Conservation (phyloP, 2,797 vertebrate genomes). For the Anabacerthia variegaticeps region DNA sequence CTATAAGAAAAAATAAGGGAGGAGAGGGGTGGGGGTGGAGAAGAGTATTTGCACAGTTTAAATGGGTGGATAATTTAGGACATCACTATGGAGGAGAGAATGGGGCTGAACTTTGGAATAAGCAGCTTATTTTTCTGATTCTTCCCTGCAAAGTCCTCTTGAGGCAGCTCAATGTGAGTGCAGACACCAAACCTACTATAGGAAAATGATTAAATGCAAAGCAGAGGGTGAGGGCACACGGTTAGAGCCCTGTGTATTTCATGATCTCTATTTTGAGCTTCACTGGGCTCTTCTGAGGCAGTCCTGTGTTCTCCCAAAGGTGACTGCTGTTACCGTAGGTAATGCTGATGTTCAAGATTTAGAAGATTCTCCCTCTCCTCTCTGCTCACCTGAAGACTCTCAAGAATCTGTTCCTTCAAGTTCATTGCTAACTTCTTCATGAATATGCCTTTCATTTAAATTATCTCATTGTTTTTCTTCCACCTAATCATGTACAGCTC, state of each 20-base stretch:
- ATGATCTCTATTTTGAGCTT: neutral
- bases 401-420: neutral
- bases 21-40: fast-evolving
- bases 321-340: neutral
- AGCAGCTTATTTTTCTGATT: neutral
- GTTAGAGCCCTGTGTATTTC: neutral
- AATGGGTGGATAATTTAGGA: neutral
- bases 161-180: neutral
- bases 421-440: neutral
- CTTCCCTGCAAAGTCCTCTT: neutral
- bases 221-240: neutral
- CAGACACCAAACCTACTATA: neutral
- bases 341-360: neutral
- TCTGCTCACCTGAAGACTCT: neutral
- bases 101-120: neutral
- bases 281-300: neutral
- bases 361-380: neutral
- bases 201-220: neutral
- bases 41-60: neutral
- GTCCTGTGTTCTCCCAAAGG: neutral
- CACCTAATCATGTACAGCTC: neutral
- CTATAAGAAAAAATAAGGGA: neutral
- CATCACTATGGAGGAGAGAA: neutral
- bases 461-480: neutral
- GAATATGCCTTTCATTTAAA: neutral